These are phyloP conservation scores for Xenopus petersii DNA, from an alignment of 2,797 vertebrate species.

Conservation along the genomic window DNA sequence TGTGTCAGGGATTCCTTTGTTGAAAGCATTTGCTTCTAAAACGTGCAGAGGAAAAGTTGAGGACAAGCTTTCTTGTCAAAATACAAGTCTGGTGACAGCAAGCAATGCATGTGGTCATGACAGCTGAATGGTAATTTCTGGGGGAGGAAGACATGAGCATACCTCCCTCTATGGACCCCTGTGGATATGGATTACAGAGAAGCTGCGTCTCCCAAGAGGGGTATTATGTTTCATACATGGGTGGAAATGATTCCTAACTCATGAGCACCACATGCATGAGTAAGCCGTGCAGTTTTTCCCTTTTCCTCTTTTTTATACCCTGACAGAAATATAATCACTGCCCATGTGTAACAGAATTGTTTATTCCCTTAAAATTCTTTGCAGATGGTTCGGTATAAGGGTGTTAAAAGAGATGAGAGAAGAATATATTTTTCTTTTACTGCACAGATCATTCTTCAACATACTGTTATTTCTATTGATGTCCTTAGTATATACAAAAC, in stretches of 20 bases:
- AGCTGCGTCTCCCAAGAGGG: conserved; percentile 56
- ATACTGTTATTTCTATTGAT: too few relatives aligned
- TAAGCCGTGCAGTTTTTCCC: conserved; percentile 65
- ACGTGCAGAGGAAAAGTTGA: conserved; percentile 2
- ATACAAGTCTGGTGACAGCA: conserved; percentile 34
- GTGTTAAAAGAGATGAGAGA: conserved; percentile 47
- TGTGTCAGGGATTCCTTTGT: conserved; percentile 20
- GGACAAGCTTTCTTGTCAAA: conserved; percentile 31
- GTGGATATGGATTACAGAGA: conserved; percentile 47
- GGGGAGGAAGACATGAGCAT: conserved; percentile 46
- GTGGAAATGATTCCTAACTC: conserved; percentile 59
- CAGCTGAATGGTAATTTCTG: conserved; percentile 46
- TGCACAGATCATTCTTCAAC: too few relatives aligned
- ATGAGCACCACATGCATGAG: conserved; percentile 63
- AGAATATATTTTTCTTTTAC: background rate
- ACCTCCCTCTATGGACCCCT: conserved; percentile 45
- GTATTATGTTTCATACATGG: conserved; percentile 60
- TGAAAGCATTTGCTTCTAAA: background rate
- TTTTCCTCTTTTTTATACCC: conserved; percentile 51
- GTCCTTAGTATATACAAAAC: too few relatives aligned
- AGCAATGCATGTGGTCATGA: conserved; percentile 44
- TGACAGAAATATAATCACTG: conserved; percentile 72
- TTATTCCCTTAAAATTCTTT: conserved; percentile 75
- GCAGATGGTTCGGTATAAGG: conserved; percentile 76
- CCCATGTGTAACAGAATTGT: conserved; percentile 75